A percentile compares a stretch with the other conserved stretches of the same genome.
These are phyloP conservation scores for Syngnathus floridae DNA, from an alignment of 2,113 vertebrate species.

Conservation along the genomic window DNA sequence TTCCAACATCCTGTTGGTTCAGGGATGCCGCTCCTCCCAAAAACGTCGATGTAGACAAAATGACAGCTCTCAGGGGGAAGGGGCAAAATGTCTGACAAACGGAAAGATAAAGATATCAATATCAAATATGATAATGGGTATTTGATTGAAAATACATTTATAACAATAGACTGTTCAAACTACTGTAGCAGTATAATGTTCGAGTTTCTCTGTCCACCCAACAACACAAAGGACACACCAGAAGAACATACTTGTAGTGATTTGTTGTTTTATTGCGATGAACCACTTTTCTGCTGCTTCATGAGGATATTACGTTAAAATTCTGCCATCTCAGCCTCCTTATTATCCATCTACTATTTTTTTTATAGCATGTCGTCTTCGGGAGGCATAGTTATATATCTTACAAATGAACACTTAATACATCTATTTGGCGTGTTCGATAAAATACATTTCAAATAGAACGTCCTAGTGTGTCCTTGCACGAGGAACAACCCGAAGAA, in stretches of 20 bases:
- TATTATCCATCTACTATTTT: not conserved
- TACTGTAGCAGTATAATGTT: not conserved
- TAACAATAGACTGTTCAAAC: not conserved
- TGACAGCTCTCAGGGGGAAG: not conserved
- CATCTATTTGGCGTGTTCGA: not conserved
- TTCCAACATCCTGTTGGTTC: constrained; percentile 88
- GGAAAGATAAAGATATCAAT: not conserved
- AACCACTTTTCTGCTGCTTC: not conserved
- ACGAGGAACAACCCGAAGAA: too few relatives aligned
- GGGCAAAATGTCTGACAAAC: not conserved
- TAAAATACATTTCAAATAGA: not conserved
- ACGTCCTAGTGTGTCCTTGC: not conserved
- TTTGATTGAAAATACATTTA: not conserved
- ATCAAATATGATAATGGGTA: not conserved
- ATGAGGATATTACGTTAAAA: not conserved
- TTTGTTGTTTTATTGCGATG: not conserved
- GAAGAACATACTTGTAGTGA: not conserved
- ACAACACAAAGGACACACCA: not conserved
- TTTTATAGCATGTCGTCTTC: too few relatives aligned
- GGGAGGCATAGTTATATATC: not conserved
- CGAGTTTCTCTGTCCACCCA: not conserved
- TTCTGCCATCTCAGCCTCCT: not conserved
- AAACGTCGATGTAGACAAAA: constrained; percentile 17
- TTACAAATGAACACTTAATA: not conserved
- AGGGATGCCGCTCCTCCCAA: constrained; percentile 18